These are phyloP conservation scores for Epinephelus lanceolatus DNA, from an alignment of 2,113 vertebrate genomes.

Conservation along the genomic window DNA sequence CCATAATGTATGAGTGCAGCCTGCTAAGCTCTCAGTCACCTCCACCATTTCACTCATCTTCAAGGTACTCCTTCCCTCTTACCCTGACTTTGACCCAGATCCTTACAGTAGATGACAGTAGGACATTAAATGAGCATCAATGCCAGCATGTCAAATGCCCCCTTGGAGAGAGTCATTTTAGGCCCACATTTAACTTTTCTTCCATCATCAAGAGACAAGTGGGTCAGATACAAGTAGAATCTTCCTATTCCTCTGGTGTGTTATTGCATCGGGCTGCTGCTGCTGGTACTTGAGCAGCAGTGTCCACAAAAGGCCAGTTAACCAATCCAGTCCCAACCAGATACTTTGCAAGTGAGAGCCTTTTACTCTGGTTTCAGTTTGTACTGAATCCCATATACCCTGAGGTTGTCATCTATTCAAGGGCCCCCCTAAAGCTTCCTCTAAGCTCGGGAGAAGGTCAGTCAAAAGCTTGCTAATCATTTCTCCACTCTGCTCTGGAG, in stretches of 20 bases:
- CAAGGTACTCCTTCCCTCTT: slow-evolving; percentile 16
- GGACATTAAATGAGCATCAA: slow-evolving; percentile 38
- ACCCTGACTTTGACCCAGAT: slow-evolving; percentile 59
- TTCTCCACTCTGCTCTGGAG: slow-evolving; percentile 44
- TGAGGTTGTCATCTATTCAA: slow-evolving; percentile 43
- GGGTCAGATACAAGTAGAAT: slow-evolving; percentile 28
- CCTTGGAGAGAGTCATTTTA: slow-evolving; percentile 32
- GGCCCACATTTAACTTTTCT: slow-evolving; percentile 21
- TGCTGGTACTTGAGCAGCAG: neutral
- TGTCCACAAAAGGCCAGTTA: slow-evolving; percentile 12
- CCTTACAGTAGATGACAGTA: slow-evolving; percentile 30
- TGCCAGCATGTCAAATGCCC: slow-evolving; percentile 1
- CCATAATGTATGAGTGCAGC: slow-evolving; percentile 42
- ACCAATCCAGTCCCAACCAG: slow-evolving; percentile 20
- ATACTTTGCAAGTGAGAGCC: neutral
- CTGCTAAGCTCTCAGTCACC: slow-evolving; percentile 14
- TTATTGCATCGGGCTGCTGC: neutral
- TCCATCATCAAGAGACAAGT: slow-evolving; percentile 33
- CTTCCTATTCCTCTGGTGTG: slow-evolving; percentile 1
- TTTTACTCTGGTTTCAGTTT: slow-evolving; percentile 22
- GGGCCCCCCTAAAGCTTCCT: slow-evolving; percentile 33
- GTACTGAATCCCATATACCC: slow-evolving; percentile 16
- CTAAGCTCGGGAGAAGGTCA: slow-evolving; percentile 52
- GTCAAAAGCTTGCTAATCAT: slow-evolving; percentile 63
- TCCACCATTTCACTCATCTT: slow-evolving; percentile 16